A percentile compares a stretch with the other conserved stretches of the same genome.
These are phyloP conservation scores for Eupelmus urozonus DNA, from an alignment of 2,888 invertebrate species.

Conservation along the genomic window DNA sequence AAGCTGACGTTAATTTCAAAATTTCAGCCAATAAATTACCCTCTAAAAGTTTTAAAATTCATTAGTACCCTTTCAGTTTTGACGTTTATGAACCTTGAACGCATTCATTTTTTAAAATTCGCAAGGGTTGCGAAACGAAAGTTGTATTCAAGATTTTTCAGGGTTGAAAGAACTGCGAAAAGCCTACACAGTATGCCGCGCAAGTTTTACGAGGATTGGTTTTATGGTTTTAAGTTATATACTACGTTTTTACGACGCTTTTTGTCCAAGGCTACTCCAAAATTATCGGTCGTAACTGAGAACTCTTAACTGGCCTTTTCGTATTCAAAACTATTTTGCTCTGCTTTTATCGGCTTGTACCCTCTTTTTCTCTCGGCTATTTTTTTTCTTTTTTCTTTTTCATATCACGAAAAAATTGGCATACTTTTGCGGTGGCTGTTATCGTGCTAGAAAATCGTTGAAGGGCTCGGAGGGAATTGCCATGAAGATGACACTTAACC, in stretches of 20 bases:
- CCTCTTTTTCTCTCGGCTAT: background rate
- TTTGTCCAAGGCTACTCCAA: background rate
- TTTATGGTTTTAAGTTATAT: slow-evolving; percentile 1
- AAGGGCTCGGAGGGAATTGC: background rate
- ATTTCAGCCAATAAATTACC: no score
- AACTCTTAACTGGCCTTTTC: background rate
- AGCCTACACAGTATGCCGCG: background rate
- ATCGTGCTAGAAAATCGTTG: background rate
- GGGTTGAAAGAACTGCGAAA: background rate
- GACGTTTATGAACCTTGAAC: no score
- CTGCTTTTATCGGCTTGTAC: background rate
- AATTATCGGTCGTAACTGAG: slow-evolving; percentile 8
- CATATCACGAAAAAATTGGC: background rate
- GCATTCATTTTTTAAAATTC: no score
- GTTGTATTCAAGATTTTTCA: no score
- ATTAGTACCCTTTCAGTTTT: no score
- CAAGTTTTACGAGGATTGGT: slow-evolving; percentile 7
- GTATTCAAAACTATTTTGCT: background rate
- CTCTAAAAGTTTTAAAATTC: no score
- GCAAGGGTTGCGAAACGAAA: no score
- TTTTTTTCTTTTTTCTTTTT: slow-evolving; percentile 2
- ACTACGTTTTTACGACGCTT: background rate
- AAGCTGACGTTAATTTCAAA: no score
- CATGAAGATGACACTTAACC: background rate
- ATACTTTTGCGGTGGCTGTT: no score